Conservation (phyloP, 2,113 vertebrate species). For the Gallinago media region DNA sequence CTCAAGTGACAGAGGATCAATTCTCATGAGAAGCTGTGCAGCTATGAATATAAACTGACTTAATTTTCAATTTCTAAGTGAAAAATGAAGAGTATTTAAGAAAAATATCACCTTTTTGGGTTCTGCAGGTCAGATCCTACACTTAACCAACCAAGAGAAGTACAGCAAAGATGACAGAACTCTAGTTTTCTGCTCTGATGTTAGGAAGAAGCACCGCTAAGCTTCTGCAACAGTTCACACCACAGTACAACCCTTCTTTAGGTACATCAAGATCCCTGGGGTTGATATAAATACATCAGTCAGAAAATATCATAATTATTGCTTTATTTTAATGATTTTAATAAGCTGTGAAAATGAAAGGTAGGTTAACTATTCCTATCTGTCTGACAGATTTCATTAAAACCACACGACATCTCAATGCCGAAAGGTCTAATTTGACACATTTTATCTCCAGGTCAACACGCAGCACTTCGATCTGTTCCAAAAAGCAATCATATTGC, state of each 20-base stretch:
- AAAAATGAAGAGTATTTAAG: background rate
- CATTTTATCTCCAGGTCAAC: conserved; percentile 23
- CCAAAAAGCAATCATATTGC: background rate
- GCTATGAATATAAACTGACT: background rate
- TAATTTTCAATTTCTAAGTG: background rate
- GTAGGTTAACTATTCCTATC: background rate
- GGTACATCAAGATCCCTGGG: background rate
- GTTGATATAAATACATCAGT: background rate
- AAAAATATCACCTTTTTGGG: background rate
- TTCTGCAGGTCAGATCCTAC: background rate
- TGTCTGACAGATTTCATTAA: conserved; percentile 11
- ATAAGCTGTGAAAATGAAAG: background rate
- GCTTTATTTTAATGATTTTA: background rate
- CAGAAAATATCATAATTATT: background rate
- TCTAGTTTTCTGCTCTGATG: accelerated
- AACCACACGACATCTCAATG: accelerated
- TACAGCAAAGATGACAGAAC: background rate
- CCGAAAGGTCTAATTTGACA: conserved; percentile 18
- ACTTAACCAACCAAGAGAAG: accelerated
- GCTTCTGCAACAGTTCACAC: background rate
- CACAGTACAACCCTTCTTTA: background rate
- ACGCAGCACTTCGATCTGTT: background rate
- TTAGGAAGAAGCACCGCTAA: background rate
- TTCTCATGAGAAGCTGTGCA: background rate
- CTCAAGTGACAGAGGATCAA: background rate